Conservation (phyloP, 1,140 invertebrate species). For the Zaprionus africanus region DNA sequence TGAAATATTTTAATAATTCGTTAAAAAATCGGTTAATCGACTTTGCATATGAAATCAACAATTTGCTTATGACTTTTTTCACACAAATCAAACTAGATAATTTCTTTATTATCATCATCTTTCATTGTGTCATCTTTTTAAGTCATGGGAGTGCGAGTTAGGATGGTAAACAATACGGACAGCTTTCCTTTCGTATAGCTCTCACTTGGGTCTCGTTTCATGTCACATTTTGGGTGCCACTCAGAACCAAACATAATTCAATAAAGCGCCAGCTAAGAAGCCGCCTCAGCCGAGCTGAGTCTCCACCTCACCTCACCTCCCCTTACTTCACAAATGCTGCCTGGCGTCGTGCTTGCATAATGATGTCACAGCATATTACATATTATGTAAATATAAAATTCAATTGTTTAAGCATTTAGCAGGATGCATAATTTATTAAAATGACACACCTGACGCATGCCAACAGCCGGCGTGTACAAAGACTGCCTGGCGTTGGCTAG, state of each 20-base stretch:
- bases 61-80: neutral
- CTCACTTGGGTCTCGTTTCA: constrained; percentile 37
- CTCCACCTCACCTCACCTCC: neutral
- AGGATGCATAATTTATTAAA: constrained; percentile 83
- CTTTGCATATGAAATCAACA: neutral
- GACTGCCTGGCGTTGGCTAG: constrained; percentile 22
- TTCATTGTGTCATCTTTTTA: neutral
- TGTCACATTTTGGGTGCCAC: constrained; percentile 70
- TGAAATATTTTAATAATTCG: too few relatives aligned
- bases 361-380: constrained; percentile 82
- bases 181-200: neutral
- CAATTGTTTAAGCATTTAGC: constrained; percentile 83
- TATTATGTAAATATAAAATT: constrained; percentile 83
- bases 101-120: neutral
- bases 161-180: neutral
- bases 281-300: constrained; percentile 6
- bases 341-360: constrained; percentile 58
- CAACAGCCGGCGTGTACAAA: constrained; percentile 60
- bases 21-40: too few relatives aligned
- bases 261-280: constrained; percentile 61
- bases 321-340: too few relatives aligned
- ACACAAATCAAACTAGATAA: neutral
- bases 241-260: constrained; percentile 69
- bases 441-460: constrained; percentile 81
- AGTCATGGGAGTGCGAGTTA: neutral